Base-by-base conservation (phyloP, 1,140 invertebrate genomes). In the Anastrepha obliqua region DNA sequence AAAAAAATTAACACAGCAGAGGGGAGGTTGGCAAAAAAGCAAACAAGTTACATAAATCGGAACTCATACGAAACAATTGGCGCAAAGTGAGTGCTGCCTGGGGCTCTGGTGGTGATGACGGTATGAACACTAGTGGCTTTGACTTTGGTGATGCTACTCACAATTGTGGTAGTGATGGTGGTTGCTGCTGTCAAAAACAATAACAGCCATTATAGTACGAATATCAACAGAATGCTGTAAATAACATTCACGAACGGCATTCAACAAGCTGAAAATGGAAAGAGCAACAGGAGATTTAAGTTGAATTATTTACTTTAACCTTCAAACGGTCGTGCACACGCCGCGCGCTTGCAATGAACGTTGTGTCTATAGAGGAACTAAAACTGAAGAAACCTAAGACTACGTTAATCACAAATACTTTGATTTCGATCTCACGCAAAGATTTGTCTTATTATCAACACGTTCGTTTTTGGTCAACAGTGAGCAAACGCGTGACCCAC, bases 21-120 rank as follows among this genome's bases (percentile, higher is more conserved):
- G 11, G 9, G 51, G 8, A 55, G 74, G 20, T 29, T 29, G 29
- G 29, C 20, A 78, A 81, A 81, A 8, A 81, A 55, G n/a, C 74
- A 81, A 81, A 81, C 47, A 81, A 81, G 47, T 20, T 81, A n/a
- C 44, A 81, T 81, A 81, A 81, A 81, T 81, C 51, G 20, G 17
- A 58, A 67, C 20, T 7, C 74, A 8, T 81, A 29, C 47, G 55
- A 81, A 81, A 55, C 51, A 81, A 58, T 20, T 8, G 47, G 42
- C 74, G 47, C 9, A 51, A 81, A 81, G 74, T 81, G 47, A 55
- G 51, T 20, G 74, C 11, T 55, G 74, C 3, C 47, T 20, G n/a
- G 7, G 74, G 9, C 74, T 7, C 7, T 62, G 17, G 74, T 47
- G 47, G 47, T 51, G 17, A 44, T 1, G 74, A 5, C 8, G 51